These are phyloP conservation scores for Epistrophe grossulariae DNA, from an alignment of 2,888 invertebrate genomes.

Conservation along the genomic window DNA sequence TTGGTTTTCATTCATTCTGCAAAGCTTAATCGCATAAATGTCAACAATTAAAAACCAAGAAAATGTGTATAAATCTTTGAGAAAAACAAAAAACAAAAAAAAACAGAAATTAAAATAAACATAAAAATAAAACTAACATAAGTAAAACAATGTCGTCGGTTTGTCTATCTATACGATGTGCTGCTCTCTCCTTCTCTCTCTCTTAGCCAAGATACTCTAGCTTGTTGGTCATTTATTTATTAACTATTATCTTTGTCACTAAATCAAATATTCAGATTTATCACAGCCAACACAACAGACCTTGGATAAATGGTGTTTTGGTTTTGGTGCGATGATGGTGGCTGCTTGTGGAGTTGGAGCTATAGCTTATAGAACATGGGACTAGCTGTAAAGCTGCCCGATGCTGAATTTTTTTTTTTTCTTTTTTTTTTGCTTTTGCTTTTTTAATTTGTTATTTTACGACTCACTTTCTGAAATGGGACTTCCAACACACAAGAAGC, in stretches of 20 bases:
- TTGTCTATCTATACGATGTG: conserved; percentile 42
- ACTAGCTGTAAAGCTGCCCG: conserved; percentile 1
- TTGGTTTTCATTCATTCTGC: background rate
- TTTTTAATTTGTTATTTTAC: conserved; percentile 59
- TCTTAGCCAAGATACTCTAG: background rate
- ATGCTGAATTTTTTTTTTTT: conserved; percentile 21
- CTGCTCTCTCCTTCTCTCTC: background rate
- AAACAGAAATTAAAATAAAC: conserved; percentile 13
- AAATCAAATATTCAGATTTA: conserved; percentile 61
- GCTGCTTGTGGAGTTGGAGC: conserved; percentile 6
- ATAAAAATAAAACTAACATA: conserved; percentile 35
- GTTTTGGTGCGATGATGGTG: conserved; percentile 15
- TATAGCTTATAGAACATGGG: background rate
- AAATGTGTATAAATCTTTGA: conserved; percentile 27
- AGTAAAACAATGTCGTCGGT: conserved; percentile 38
- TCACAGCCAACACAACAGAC: conserved; percentile 54
- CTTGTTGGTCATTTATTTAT: conserved; percentile 38
- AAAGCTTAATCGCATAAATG: conserved; percentile 33
- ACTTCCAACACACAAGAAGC: conserved; percentile 55
- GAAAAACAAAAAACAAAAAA: background rate
- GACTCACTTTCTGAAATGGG: conserved; percentile 65
- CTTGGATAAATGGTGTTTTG: conserved; percentile 21
- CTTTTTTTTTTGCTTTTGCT: conserved; percentile 1
- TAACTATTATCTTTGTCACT: conserved; percentile 51
- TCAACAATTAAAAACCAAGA: conserved; percentile 35